These are phyloP conservation scores for Pollachius pollachius DNA, from an alignment of 2,113 vertebrate species.

Conservation along the genomic window DNA sequence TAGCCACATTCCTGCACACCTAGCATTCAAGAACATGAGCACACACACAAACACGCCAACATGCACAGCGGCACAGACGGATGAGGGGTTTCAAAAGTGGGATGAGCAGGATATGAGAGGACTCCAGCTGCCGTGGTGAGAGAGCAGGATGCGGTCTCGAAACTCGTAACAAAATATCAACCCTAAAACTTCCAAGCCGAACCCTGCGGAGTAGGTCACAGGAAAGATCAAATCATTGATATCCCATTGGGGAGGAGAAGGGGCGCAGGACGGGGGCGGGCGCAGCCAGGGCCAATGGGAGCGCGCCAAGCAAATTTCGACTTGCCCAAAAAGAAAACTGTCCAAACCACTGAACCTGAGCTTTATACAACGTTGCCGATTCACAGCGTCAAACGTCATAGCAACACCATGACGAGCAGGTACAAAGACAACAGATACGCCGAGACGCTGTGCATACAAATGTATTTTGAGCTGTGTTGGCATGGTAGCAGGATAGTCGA, in stretches of 20 bases:
- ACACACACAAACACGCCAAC: constrained; percentile 9
- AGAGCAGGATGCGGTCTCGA: constrained; percentile 24
- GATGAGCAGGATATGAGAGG: constrained; percentile 29
- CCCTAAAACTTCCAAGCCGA: constrained; percentile 22
- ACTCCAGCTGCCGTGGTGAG: constrained; percentile 15
- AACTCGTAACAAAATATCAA: background rate
- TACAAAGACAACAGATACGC: too few species aligned
- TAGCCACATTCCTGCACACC: constrained; percentile 17
- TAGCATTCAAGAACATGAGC: background rate
- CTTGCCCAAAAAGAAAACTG: background rate
- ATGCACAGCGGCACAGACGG: constrained; percentile 13
- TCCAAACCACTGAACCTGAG: too few species aligned
- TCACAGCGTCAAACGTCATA: too few species aligned
- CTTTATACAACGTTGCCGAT: too few species aligned
- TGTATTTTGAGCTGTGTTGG: too few species aligned
- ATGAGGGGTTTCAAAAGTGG: constrained; percentile 16
- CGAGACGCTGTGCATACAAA: too few species aligned
- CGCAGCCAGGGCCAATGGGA: constrained; percentile 16
- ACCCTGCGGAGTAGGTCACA: constrained; percentile 6
- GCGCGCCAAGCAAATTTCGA: constrained; percentile 8
- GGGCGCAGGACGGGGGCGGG: constrained; percentile 18
- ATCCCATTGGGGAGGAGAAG: background rate
- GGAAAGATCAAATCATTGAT: constrained; percentile 7
- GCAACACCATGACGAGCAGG: too few species aligned
- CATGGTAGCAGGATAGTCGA: too few species aligned